Evolutionary conservation across 2,113 vertebrate species (phyloP).

Genomic region (Pao palembangensis): DNA sequence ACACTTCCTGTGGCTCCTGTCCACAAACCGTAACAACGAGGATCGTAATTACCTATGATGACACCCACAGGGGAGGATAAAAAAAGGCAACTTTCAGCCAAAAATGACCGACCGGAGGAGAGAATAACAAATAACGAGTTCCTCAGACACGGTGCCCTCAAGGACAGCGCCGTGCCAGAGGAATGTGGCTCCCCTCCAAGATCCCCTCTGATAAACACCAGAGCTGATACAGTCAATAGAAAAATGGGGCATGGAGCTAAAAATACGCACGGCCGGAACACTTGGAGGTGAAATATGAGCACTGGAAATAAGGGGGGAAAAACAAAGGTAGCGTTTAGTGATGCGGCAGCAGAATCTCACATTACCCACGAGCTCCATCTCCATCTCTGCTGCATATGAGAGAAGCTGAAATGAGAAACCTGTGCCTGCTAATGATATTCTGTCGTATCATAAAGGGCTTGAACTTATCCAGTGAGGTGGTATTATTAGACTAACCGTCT

Average conservation of each 20-base stretch:
- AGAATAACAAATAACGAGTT: too few relatives aligned
- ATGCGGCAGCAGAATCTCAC: conserved; percentile 53
- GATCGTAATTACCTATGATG: too few relatives aligned
- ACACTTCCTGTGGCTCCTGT: too few relatives aligned
- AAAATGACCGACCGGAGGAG: too few relatives aligned
- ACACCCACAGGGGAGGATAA: too few relatives aligned
- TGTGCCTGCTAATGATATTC: conserved; percentile 3
- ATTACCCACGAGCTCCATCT: conserved; percentile 45
- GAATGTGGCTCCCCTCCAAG: conserved; percentile 58
- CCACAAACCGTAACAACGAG: too few relatives aligned
- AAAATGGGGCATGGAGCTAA: conserved; percentile 55
- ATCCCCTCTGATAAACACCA: conserved; percentile 43
- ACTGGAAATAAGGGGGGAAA: conserved; percentile 44
- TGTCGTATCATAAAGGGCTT: conserved; percentile 5
- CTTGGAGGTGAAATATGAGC: conserved; percentile 56
- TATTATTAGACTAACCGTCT: background rate
- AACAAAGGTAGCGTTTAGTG: conserved; percentile 50
- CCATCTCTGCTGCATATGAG: conserved; percentile 34
- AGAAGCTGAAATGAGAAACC: conserved; percentile 40
- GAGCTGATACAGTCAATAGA: conserved; percentile 68
- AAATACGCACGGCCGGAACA: conserved; percentile 58
- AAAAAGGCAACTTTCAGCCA: too few relatives aligned
- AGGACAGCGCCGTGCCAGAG: conserved; percentile 50
- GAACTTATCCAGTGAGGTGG: conserved; percentile 2
- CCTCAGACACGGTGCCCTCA: background rate